These are phyloP conservation scores for Julus scandinavius DNA, from an alignment of 2,888 invertebrate genomes.

Conservation along the genomic window DNA sequence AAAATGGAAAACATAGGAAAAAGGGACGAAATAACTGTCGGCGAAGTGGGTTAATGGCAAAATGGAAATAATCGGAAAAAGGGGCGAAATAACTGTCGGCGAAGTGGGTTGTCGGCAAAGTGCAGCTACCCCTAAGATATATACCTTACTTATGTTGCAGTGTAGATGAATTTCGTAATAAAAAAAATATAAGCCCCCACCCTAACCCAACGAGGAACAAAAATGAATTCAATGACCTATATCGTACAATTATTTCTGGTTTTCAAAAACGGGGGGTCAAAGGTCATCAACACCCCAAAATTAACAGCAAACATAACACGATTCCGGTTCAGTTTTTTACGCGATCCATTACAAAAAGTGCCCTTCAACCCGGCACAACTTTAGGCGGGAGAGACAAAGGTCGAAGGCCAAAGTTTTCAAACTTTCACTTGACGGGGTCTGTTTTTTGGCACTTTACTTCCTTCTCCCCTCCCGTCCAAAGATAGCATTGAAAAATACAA, in stretches of 20 bases:
- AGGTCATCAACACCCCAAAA: constrained; percentile 27
- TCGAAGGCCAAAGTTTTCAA: constrained; percentile 31
- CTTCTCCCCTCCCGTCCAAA: constrained; percentile 35
- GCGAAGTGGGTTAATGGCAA: too few species aligned
- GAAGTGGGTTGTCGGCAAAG: too few species aligned
- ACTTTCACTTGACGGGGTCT: constrained; percentile 14
- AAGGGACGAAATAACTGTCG: too few species aligned
- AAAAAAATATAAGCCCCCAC: not conserved
- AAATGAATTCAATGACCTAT: constrained; percentile 28
- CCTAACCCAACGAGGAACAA: not conserved
- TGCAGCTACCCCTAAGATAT: too few species aligned
- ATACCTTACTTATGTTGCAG: too few species aligned
- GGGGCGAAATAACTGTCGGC: too few species aligned
- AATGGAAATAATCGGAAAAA: too few species aligned
- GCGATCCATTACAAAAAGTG: constrained; percentile 28
- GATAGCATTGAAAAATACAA: not conserved
- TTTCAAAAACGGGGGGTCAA: not conserved
- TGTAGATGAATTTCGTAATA: too few species aligned
- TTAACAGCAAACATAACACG: constrained; percentile 38
- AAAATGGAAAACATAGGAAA: too few species aligned
- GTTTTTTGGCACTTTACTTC: constrained; percentile 42
- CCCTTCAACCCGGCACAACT: constrained; percentile 42
- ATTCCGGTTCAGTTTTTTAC: constrained; percentile 24
- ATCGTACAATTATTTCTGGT: constrained; percentile 38
- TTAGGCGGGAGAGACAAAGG: constrained; percentile 34